Evolutionary conservation across 2,888 invertebrate species (phyloP).

Genomic region (Noctua pronuba): DNA sequence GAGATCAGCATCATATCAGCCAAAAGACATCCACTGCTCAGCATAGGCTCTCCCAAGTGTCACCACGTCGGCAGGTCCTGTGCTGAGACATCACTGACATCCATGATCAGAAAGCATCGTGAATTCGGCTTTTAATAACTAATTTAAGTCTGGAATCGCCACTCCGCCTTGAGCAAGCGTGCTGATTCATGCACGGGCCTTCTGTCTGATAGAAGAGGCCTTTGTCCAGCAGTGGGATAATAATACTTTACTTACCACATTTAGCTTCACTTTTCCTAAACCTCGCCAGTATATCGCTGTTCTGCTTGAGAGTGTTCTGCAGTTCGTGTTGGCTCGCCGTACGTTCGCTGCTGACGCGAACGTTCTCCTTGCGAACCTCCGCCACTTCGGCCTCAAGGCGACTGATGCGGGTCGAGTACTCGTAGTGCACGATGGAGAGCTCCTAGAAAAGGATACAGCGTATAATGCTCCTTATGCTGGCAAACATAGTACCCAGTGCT

Average conservation of each 20-base stretch:
- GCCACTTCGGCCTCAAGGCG: conserved; percentile 73
- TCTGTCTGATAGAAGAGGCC: not conserved
- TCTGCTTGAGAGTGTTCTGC: conserved; percentile 40
- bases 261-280: conserved; percentile 67
- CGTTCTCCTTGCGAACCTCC: conserved; percentile 66
- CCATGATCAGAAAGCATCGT: not conserved
- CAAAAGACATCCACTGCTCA: not conserved
- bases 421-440: conserved; percentile 70
- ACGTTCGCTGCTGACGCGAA: conserved; percentile 58
- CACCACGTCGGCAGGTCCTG: not conserved
- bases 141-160: not conserved
- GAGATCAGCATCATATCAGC: not conserved
- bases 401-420: conserved; percentile 72
- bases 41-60: not conserved
- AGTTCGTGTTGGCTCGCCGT: conserved; percentile 60
- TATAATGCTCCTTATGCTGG: not conserved
- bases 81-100: not conserved
- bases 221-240: not conserved
- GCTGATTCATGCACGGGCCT: not conserved
- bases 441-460: conserved; percentile 69
- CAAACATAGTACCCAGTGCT: not conserved
- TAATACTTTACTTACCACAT: conserved; percentile 62
- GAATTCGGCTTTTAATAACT: not conserved
- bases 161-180: not conserved
- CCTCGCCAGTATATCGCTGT: conserved; percentile 50